Conservation (phyloP, 2,113 vertebrate species). For the Globicephala melas region DNA sequence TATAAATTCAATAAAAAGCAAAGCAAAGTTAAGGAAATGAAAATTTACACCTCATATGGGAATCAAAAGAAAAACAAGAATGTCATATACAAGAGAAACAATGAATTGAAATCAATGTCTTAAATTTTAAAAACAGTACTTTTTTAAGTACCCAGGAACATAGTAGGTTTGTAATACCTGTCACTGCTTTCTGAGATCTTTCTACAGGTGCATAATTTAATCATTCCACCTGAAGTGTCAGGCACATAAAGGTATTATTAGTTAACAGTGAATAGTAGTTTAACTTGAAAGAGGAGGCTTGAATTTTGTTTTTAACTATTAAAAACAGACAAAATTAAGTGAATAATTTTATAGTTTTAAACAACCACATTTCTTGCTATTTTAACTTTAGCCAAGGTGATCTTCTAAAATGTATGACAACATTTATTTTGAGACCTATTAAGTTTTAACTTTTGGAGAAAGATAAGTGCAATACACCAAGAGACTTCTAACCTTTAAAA, state of each 20-base stretch:
- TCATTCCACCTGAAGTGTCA: constrained; percentile 83
- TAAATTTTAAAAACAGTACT: constrained; percentile 67
- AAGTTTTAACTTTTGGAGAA: constrained; percentile 28
- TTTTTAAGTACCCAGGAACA: constrained; percentile 52
- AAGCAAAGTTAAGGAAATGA: constrained; percentile 34
- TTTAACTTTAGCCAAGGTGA: constrained; percentile 43
- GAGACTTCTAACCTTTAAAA: constrained; percentile 3
- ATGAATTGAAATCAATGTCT: constrained; percentile 57
- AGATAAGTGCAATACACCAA: neutral
- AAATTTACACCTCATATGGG: neutral
- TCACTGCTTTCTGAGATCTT: constrained; percentile 76
- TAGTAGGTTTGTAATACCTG: constrained; percentile 80
- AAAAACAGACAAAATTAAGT: constrained; percentile 36
- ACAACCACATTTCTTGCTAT: constrained; percentile 41
- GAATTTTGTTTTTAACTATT: constrained; percentile 71
- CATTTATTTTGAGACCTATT: neutral
- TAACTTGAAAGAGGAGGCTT: constrained; percentile 72
- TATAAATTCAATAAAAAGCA: constrained; percentile 25
- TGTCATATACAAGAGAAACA: constrained; percentile 52
- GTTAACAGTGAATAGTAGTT: constrained; percentile 77
- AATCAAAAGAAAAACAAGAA: constrained; percentile 52
- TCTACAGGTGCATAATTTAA: constrained; percentile 82
- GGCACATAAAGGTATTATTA: constrained; percentile 80
- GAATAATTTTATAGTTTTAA: constrained; percentile 48
- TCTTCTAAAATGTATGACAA: neutral